Evolutionary conservation across 1,140 invertebrate genomes (phyloP).

Genomic region (Drosophila micromelanica): DNA sequence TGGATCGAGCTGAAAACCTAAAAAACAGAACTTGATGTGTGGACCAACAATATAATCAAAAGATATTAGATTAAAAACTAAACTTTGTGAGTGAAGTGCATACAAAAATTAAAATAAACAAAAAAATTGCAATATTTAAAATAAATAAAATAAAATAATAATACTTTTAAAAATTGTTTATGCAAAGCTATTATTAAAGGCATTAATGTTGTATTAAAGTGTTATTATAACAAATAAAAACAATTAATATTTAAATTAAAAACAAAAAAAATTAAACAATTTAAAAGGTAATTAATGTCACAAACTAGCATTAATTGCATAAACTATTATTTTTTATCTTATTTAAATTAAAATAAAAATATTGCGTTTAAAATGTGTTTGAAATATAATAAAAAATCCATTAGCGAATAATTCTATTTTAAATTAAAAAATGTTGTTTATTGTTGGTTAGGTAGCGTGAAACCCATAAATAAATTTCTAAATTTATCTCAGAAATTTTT

Average conservation of each 20-base stretch:
- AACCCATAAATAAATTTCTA: too few relatives aligned
- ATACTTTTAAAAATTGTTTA: neutral
- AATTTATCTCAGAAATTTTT: too few relatives aligned
- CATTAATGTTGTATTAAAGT: too few relatives aligned
- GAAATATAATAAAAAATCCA: too few relatives aligned
- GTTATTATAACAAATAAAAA: neutral
- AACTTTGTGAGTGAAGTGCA: slow-evolving; percentile 28
- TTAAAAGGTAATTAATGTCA: too few relatives aligned
- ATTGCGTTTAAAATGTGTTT: neutral
- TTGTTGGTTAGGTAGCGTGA: too few relatives aligned
- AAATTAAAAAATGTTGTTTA: too few relatives aligned
- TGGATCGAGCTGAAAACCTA: slow-evolving; percentile 66
- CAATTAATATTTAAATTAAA: neutral
- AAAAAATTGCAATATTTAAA: neutral
- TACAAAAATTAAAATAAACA: neutral
- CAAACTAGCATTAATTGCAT: too few relatives aligned
- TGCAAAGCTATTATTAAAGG: too few relatives aligned
- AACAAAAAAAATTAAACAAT: too few relatives aligned
- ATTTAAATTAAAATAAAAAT: neutral
- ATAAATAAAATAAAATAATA: neutral
- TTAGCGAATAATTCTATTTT: too few relatives aligned
- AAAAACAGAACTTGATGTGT: slow-evolving; percentile 29
- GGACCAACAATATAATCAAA: slow-evolving; percentile 54
- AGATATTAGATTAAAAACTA: slow-evolving; percentile 9
- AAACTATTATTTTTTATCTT: neutral